These are phyloP conservation scores for Taxidea taxus DNA, from an alignment of 2,113 vertebrate genomes.

Conservation along the genomic window DNA sequence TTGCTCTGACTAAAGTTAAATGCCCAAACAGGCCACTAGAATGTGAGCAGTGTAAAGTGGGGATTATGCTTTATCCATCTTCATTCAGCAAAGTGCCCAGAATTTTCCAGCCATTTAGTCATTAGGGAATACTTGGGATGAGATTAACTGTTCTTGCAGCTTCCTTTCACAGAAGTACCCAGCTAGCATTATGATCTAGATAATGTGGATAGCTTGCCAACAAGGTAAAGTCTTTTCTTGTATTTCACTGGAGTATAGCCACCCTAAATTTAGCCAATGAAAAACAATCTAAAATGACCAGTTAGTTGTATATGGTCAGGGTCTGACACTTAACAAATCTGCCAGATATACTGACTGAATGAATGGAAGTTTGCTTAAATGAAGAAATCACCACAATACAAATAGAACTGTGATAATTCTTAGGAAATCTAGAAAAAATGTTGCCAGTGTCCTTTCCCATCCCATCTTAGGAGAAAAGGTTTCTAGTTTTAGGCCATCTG, in stretches of 20 bases:
- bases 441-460: neutral
- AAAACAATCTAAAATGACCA: conserved; percentile 38
- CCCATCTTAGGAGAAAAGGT: neutral
- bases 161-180: neutral
- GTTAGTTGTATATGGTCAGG: neutral
- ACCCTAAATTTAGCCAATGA: neutral
- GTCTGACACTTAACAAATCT: neutral
- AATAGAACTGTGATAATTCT: neutral
- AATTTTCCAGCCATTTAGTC: neutral
- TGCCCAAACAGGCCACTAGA: neutral
- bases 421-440: neutral
- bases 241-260: neutral
- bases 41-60: neutral
- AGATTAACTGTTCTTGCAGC: neutral
- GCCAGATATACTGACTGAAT: neutral
- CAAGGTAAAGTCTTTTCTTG: neutral
- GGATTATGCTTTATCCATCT: neutral
- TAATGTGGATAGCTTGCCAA: neutral
- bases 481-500: neutral
- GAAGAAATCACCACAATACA: neutral
- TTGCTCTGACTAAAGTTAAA: conserved; percentile 33
- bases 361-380: conserved; percentile 11
- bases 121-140: neutral
- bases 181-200: neutral
- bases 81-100: neutral